phyloP scores from a whole-genome alignment of 2,113 vertebrate genomes.

The Istiophorus platypterus region DNA sequence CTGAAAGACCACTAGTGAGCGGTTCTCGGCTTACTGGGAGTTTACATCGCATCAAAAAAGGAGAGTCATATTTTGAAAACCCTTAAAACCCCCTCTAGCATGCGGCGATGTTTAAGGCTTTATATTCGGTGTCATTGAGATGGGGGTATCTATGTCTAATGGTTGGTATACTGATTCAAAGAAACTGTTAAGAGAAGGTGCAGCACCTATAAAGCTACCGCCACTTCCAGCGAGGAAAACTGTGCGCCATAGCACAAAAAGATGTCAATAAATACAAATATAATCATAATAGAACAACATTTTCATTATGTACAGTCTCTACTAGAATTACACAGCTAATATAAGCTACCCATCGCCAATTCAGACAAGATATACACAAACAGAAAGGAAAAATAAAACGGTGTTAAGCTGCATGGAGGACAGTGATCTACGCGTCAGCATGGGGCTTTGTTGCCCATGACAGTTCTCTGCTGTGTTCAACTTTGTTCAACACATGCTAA shows the following conservation, averaged over 20 bases:
- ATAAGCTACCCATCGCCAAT: slow-evolving; percentile 53
- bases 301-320: slow-evolving; percentile 71
- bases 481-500: slow-evolving; percentile 2
- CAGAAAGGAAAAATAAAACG: slow-evolving; percentile 38
- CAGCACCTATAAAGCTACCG: slow-evolving; percentile 49
- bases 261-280: slow-evolving; percentile 74
- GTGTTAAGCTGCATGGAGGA: slow-evolving; percentile 55
- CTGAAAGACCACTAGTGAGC: slow-evolving; percentile 14
- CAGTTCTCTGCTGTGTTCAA: slow-evolving; percentile 2
- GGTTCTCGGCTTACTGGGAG: slow-evolving; percentile 37
- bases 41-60: slow-evolving; percentile 16
- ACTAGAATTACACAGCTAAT: slow-evolving; percentile 68
- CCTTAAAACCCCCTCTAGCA: slow-evolving; percentile 26
- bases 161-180: slow-evolving; percentile 47
- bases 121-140: slow-evolving; percentile 55
- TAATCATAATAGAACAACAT: slow-evolving; percentile 66
- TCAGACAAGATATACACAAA: slow-evolving; percentile 47
- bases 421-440: slow-evolving; percentile 19
- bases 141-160: slow-evolving; percentile 36
- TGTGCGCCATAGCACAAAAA: slow-evolving; percentile 68
- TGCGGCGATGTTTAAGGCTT: slow-evolving; percentile 76
- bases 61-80: slow-evolving; percentile 34
- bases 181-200: slow-evolving; percentile 38
- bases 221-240: slow-evolving; percentile 45
- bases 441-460: slow-evolving; percentile 8